phyloP scores from a whole-genome alignment of 2,797 vertebrate genomes.

The Sebastes diploproa region DNA sequence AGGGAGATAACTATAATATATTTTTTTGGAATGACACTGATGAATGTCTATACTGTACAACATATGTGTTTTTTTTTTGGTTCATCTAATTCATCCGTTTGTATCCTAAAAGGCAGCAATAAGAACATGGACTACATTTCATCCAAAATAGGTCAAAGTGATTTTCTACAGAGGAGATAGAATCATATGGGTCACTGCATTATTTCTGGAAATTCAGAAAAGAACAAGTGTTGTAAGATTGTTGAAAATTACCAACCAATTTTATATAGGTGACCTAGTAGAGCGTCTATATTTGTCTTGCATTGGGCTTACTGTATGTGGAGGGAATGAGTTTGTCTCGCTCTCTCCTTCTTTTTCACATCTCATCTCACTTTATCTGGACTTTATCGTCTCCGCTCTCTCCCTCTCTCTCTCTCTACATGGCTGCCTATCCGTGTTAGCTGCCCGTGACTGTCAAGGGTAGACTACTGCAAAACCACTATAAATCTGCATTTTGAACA shows the following conservation, averaged over 20 bases:
- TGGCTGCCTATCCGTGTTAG: conserved; percentile 19
- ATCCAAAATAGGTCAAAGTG: conserved; percentile 82
- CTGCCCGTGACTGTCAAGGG: conserved; percentile 7
- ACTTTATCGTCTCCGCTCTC: conserved; percentile 26
- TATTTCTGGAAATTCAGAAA: conserved; percentile 80
- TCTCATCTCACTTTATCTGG: conserved; percentile 40
- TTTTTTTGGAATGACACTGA: not conserved
- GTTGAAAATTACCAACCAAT: conserved; percentile 78
- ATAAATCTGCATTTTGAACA: not conserved
- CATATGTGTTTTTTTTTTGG: not conserved
- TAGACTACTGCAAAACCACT: not conserved
- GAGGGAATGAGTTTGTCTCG: conserved; percentile 32
- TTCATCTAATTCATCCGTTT: conserved; percentile 49
- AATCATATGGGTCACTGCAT: conserved; percentile 85
- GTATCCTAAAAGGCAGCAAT: conserved; percentile 69
- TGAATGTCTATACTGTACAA: not conserved
- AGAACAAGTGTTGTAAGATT: conserved; percentile 75
- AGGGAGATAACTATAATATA: not conserved
- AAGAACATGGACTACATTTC: conserved; percentile 80
- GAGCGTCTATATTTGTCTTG: conserved; percentile 78
- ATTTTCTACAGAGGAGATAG: conserved; percentile 75
- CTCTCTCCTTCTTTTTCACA: conserved; percentile 42
- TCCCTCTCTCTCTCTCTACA: not conserved
- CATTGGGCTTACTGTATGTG: conserved; percentile 46
- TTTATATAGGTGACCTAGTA: conserved; percentile 84